Evolutionary conservation across 2,888 invertebrate genomes (phyloP), one percentile per base, ranked within the genome.

Genomic region (Drosophila paranaensis): DNA sequence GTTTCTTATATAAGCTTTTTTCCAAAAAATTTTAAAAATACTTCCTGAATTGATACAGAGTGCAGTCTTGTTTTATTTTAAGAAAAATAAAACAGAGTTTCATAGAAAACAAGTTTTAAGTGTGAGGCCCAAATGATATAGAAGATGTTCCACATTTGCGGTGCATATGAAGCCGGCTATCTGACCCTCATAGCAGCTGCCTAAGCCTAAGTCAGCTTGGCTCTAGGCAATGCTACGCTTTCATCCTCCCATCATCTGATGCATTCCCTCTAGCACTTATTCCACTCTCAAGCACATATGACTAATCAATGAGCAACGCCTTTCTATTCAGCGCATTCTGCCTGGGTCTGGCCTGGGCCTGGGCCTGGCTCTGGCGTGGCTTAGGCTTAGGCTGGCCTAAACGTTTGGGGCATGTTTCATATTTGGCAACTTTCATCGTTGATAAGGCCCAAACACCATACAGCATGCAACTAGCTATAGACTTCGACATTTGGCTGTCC

Each of bases 231-330:
- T 30, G 55, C 43, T 54, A 39, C 53, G 64, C 72, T 80, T 80
- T 66, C 60, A 39, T 48, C 33, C 42, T n/a, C 39, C 13, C 51
- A 33, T 37, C 46, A 45, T 35, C 39, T 51, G 25, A 42, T 45
- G 9, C 58, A 55, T 43, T 50, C 64, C 70, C 69, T 74, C 62
- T 20, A 60, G 70, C 77, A 60, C 20, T 45, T 35, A 35, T 42
- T n/a, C 40, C 33, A 42, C 43, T 42, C 40, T 25, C 14, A 46
- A 20, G 37, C 37, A 62, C 60, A 71, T 81, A 79, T 90, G 83
- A 88, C 87, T 84, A 90, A 91, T 90, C 87, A 84, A 90, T 85
- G 66, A 58, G 76, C 73, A 79, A 90, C 88, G 90, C 80, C 88
- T 89, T 76, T 75, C 76, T 75, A 62, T 71, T 58, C 57, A 55